Evolutionary conservation across 2,888 invertebrate species (phyloP), one percentile per base, ranked within the genome.

Genomic region (Hemistola chrysoprasaria): DNA sequence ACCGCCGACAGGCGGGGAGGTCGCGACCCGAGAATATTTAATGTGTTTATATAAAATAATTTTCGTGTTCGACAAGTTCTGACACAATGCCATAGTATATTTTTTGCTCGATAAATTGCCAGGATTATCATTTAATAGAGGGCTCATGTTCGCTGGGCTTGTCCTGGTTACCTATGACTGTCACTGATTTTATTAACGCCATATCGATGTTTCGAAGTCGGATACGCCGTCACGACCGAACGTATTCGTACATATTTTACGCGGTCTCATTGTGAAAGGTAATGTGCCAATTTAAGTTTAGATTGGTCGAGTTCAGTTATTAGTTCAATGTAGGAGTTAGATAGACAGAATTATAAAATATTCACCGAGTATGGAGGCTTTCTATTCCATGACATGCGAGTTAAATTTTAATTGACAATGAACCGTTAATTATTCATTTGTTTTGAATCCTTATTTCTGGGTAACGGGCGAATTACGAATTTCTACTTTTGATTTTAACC

Each of bases 41-140:
- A 88, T 88, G 84, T 81, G 83, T 84, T 86, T 86, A 87, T 86
- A 86, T 88, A 87, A 88, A 88, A 87, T 87, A 79, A 88, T 87
- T 86, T 88, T 84, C 85, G 76, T 87, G 87, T 87, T 81, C 81
- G 83, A 87, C 88, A 87, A 86, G 78, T 85, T 78, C 61, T 77
- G 62, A 80, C 80, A 87, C 87, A 88, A 88, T 84, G 65, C 67
- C 69, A 75, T 68, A 77, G 75, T 68, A 77, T 75, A 81, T 87
- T 87, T 88, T 88, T 87, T 86, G 79, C 78, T 75, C 86, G 77
- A 87, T 88, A 87, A 85, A 88, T 88, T 86, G 87, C 80, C 66
- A 67, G 87, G 87, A 88, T 88, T 88, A 88, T 86, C 85, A 84
- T 86, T 86, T 87, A 88, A 87, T 87, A 87, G 85, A 84, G 85